Conservation (phyloP, 2,113 vertebrate species). For the Petrocephalus zakoni region DNA sequence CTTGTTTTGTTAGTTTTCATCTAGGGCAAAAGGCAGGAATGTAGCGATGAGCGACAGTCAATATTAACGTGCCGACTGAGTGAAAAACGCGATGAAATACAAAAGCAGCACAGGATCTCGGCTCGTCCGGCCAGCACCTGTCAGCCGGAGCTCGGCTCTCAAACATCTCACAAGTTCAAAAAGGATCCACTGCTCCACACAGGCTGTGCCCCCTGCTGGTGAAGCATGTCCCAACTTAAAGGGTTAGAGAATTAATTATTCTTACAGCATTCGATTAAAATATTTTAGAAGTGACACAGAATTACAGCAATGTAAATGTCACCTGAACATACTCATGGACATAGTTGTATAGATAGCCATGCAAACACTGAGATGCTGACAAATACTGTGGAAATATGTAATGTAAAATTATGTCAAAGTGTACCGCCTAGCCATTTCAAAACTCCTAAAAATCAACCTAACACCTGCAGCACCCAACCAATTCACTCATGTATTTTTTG, state of each 20-base stretch:
- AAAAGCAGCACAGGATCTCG: no score
- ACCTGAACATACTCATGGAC: background rate
- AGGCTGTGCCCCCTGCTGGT: background rate
- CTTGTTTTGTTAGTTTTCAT: background rate
- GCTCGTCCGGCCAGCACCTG: background rate
- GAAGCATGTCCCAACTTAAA: background rate
- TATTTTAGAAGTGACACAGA: background rate
- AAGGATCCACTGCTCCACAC: background rate
- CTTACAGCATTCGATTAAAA: background rate
- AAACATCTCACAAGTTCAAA: background rate
- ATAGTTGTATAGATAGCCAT: background rate
- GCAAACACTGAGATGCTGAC: background rate
- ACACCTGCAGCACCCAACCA: background rate
- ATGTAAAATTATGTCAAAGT: background rate
- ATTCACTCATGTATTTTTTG: background rate
- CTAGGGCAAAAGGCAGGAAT: background rate
- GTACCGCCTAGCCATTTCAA: background rate
- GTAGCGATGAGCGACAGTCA: background rate
- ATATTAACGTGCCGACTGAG: background rate
- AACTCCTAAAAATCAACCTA: background rate
- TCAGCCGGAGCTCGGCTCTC: background rate
- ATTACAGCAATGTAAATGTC: background rate
- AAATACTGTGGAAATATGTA: background rate
- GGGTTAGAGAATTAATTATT: background rate
- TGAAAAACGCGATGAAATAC: background rate